Evolutionary conservation across 1,140 invertebrate species (phyloP), one percentile per base, ranked within the genome.

Genomic region (fruit fly (Drosophila melanogaster)): DNA sequence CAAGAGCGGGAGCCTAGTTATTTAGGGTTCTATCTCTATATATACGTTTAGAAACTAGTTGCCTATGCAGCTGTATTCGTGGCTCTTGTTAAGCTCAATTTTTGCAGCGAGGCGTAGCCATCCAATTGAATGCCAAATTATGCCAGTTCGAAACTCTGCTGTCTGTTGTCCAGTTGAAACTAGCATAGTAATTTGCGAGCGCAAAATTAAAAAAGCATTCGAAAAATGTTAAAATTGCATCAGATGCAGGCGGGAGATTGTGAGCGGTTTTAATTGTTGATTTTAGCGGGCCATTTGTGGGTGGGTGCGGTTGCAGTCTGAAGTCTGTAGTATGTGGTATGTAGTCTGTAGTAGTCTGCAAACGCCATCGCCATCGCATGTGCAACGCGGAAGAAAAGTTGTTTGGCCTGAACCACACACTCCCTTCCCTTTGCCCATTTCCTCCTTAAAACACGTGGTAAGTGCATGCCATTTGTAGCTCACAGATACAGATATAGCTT

Each of bases 301-400:
- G 84, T 84, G 84, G 84, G 84, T 87, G 85, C 61, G 80, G 71
- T 77, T 41, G 40, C 50, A 33, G 54, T 60, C 30, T 55, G 26
- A 17, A 43, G n/a, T 24, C 22, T 26, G 43, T 22, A 37, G 33
- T 53, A 30, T 38, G 24, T 17, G 37, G 47, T 58, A 30, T 24
- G 43, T 24, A 46, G 17, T 46, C n/a, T 19, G 41, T 22, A 44
- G 41, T 47, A 53, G 40, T 37, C 41, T 56, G 50, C 33, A 38
- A 64, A 62, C 61, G 57, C 69, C 77, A 58, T 37, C 55, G 73
- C 55, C 70, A 69, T 79, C 56, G 80, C 65, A 79, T 87, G 65
- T 87, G 84, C 84, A 87, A 87, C 79, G 84, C 84, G 84, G 84
- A 87, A 87, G 84, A 87, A 87, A 87, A 87, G 84, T 89, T 79